phyloP scores from a whole-genome alignment of 2,113 vertebrate species.

The Xiphophorus couchianus region DNA sequence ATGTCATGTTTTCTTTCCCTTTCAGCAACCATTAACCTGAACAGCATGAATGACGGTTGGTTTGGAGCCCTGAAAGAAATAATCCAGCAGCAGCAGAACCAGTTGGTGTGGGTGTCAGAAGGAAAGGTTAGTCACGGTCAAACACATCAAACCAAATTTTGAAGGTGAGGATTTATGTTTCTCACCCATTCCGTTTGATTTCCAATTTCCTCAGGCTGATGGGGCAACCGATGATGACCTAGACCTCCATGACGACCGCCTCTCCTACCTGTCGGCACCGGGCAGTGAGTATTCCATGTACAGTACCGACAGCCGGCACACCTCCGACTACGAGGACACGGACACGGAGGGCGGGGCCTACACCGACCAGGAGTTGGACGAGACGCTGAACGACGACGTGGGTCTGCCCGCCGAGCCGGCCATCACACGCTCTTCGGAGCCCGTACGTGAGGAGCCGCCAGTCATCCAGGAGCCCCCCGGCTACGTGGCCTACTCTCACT shows the following conservation, averaged over 20 bases:
- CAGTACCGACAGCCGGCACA: slow-evolving; percentile 99
- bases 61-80: slow-evolving; percentile 95
- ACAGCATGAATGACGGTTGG: slow-evolving; percentile 98
- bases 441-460: slow-evolving; percentile 91
- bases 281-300: slow-evolving; percentile 99
- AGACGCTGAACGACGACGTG: slow-evolving; percentile 96
- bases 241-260: slow-evolving; percentile 97
- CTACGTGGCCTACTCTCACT: slow-evolving; percentile 83
- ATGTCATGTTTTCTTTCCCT: slow-evolving; percentile 25
- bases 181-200: not conserved
- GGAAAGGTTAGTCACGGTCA: slow-evolving; percentile 88
- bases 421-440: slow-evolving; percentile 98
- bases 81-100: slow-evolving; percentile 96
- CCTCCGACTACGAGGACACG: slow-evolving; percentile 99
- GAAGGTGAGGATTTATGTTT: no score
- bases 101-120: slow-evolving; percentile 98
- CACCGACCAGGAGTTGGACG: slow-evolving; percentile 98
- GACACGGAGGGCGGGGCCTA: slow-evolving; percentile 99
- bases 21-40: slow-evolving; percentile 96
- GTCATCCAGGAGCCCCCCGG: slow-evolving; percentile 90
- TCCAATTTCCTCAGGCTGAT: slow-evolving; percentile 84
- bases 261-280: slow-evolving; percentile 98
- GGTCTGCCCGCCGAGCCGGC: slow-evolving; percentile 92
- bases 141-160: not conserved
- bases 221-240: slow-evolving; percentile 95